These are phyloP conservation scores for Amphimallon solstitiale DNA, from an alignment of 2,888 invertebrate species.

Conservation along the genomic window DNA sequence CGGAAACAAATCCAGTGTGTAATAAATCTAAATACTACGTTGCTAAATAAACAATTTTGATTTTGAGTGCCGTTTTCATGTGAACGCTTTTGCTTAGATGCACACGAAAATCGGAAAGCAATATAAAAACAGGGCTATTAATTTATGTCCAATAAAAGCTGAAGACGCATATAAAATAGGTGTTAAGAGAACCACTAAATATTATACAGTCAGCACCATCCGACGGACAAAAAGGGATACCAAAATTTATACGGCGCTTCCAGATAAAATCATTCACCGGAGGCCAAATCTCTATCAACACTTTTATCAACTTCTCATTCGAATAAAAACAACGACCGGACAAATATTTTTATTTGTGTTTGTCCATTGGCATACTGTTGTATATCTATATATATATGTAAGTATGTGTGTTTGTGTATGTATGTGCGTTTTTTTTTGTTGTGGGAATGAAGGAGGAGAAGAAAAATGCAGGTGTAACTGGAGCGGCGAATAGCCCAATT, in stretches of 20 bases:
- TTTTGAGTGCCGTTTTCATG: too few species aligned
- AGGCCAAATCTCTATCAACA: slow-evolving; percentile 45
- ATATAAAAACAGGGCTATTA: slow-evolving; percentile 23
- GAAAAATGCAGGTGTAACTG: slow-evolving; percentile 25
- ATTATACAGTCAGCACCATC: slow-evolving; percentile 45
- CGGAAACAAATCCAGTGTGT: too few species aligned
- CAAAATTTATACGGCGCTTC: slow-evolving; percentile 47
- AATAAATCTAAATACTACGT: too few species aligned
- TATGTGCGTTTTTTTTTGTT: background rate
- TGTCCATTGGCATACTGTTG: background rate
- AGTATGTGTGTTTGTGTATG: background rate
- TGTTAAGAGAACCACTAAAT: slow-evolving; percentile 43
- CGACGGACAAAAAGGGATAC: slow-evolving; percentile 23
- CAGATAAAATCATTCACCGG: slow-evolving; percentile 46
- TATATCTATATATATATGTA: background rate
- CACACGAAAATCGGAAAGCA: background rate
- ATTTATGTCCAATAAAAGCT: slow-evolving; percentile 32
- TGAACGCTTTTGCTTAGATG: too few species aligned
- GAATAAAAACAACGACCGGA: slow-evolving; percentile 25
- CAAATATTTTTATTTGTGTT: slow-evolving; percentile 30
- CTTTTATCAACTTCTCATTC: slow-evolving; percentile 43
- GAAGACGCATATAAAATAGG: slow-evolving; percentile 35
- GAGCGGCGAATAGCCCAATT: slow-evolving; percentile 24
- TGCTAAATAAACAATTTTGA: too few species aligned
- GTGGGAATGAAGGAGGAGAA: background rate